phyloP scores from a whole-genome alignment of 2,888 invertebrate genomes.

The Leptarthrus brevirostris region DNA sequence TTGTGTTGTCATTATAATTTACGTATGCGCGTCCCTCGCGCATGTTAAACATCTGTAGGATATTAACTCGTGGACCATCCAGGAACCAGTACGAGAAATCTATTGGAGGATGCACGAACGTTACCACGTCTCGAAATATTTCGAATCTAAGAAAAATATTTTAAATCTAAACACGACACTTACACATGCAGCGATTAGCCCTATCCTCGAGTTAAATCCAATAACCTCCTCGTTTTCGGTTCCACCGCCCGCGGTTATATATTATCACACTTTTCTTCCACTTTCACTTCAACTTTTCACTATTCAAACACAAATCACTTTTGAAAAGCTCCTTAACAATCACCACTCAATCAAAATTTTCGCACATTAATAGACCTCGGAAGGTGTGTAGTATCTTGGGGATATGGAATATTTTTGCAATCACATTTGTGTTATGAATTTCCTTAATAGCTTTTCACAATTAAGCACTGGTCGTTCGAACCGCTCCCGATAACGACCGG shows the following conservation, averaged over 20 bases:
- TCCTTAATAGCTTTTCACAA: slow-evolving; percentile 14
- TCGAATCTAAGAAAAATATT: too few species aligned
- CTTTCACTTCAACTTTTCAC: slow-evolving; percentile 31
- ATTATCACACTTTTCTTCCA: slow-evolving; percentile 15
- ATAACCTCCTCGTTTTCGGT: slow-evolving; percentile 16
- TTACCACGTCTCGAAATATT: neutral
- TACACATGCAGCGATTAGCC: slow-evolving; percentile 27
- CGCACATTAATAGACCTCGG: neutral
- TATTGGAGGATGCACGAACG: neutral
- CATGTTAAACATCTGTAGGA: slow-evolving; percentile 10
- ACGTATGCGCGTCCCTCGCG: slow-evolving; percentile 12
- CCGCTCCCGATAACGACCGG: slow-evolving; percentile 23
- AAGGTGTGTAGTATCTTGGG: slow-evolving; percentile 14
- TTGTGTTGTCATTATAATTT: neutral
- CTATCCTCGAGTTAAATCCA: slow-evolving; percentile 27
- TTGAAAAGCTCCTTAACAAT: neutral
- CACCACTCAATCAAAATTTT: slow-evolving; percentile 18
- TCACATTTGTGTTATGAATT: slow-evolving; percentile 7
- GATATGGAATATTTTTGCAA: slow-evolving; percentile 28
- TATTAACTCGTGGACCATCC: slow-evolving; percentile 11
- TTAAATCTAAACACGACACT: too few species aligned
- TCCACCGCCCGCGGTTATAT: too few species aligned
- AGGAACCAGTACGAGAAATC: neutral
- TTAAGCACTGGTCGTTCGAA: slow-evolving; percentile 29
- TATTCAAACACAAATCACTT: slow-evolving; percentile 8